A percentile compares a stretch with the other conserved stretches of the same genome.
phyloP scores from a whole-genome alignment of 2,113 vertebrate genomes.

The Tursiops truncatus region DNA sequence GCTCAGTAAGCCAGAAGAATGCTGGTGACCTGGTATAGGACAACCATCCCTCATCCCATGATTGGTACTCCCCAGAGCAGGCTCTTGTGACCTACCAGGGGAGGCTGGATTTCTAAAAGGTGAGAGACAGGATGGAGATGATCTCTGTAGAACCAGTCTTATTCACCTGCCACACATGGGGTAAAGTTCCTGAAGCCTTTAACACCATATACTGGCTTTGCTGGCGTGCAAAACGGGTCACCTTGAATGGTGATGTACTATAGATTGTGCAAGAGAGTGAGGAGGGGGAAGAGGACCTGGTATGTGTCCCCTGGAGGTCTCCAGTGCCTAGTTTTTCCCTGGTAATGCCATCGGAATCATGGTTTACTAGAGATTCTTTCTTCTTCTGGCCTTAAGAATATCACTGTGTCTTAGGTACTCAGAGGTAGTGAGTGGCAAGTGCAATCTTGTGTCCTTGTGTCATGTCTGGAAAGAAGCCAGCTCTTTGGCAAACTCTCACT shows the following conservation, averaged over 20 bases:
- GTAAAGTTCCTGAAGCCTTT: not conserved
- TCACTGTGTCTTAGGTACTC: not conserved
- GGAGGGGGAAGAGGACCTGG: not conserved
- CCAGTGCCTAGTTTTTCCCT: not conserved
- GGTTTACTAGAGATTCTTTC: not conserved
- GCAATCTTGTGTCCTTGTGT: not conserved
- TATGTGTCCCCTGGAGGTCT: not conserved
- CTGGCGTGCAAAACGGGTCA: accelerated
- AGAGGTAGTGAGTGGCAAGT: not conserved
- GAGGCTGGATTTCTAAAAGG: not conserved
- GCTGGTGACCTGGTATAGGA: conserved; percentile 61
- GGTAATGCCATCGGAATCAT: not conserved
- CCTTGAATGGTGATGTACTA: not conserved
- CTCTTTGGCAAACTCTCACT: not conserved
- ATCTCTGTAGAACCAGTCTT: not conserved
- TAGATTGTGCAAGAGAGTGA: not conserved
- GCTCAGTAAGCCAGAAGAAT: conserved; percentile 71
- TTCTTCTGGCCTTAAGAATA: not conserved
- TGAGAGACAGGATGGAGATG: not conserved
- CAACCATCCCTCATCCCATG: conserved; percentile 70
- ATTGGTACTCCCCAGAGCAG: conserved; percentile 58
- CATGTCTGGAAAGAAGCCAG: not conserved
- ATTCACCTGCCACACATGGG: not conserved
- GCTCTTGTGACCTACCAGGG: not conserved
- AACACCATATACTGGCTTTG: not conserved